Conservation (phyloP, 92 coral and sea anemone species). For the Desmophyllum pertusum region DNA sequence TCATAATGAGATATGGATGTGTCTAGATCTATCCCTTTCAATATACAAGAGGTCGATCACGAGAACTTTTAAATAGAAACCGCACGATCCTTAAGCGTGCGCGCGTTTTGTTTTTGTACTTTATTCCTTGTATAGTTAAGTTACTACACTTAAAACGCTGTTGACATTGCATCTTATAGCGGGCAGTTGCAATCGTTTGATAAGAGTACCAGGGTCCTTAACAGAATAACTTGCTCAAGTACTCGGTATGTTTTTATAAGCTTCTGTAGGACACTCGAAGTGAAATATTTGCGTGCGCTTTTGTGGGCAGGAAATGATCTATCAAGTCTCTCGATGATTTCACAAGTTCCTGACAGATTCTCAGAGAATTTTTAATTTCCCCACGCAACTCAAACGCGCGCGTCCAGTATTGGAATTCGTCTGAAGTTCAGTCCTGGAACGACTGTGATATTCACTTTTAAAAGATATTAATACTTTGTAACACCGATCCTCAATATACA, state of each 20-base stretch:
- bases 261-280: neutral
- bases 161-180: neutral
- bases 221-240: slow-evolving; percentile 26
- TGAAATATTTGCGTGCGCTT: slow-evolving; percentile 23
- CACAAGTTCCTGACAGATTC: too few species aligned
- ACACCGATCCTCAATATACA: too few species aligned
- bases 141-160: neutral
- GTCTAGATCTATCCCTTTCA: neutral
- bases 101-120: neutral
- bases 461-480: slow-evolving; percentile 6
- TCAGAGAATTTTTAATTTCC: neutral
- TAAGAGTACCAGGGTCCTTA: neutral
- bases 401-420: neutral
- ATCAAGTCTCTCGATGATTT: too few species aligned
- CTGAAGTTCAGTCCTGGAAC: neutral
- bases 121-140: neutral
- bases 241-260: slow-evolving; percentile 23
- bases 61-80: slow-evolving; percentile 13
- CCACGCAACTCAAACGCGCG: too few species aligned
- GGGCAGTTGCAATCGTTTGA: neutral
- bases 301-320: neutral
- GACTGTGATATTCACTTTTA: slow-evolving; percentile 20
- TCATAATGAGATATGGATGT: neutral
- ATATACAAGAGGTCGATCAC: neutral
- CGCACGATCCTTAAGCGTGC: neutral